Percentiles rank a stretch among this genome's conserved stretches.
Conservation (phyloP, 1,140 invertebrate species). For the Frieseomelitta varia region DNA sequence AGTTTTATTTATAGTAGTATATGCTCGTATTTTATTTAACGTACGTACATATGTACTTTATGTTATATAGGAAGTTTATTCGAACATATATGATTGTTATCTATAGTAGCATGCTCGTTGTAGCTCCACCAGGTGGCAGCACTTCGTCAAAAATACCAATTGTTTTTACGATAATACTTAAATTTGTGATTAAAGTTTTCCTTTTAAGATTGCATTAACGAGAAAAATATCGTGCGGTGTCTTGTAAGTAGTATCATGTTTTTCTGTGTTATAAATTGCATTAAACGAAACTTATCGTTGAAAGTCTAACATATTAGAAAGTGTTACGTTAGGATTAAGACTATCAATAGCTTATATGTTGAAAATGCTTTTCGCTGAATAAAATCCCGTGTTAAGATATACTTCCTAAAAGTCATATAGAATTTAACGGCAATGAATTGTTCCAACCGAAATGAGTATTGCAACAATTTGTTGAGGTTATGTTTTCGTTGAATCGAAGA, state of each 20-base stretch:
- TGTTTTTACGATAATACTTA: neutral
- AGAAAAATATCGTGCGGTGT: neutral
- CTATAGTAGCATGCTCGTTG: neutral
- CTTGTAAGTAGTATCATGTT: neutral
- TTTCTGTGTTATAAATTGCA: neutral
- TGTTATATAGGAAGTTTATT: neutral
- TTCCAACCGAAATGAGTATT: neutral
- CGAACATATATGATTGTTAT: neutral
- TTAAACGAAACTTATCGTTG: neutral
- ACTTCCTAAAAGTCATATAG: too few species aligned
- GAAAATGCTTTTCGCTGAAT: neutral
- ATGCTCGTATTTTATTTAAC: neutral
- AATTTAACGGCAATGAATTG: neutral
- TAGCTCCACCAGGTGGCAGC: slow-evolving; percentile 18
- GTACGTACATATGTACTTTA: too few species aligned
- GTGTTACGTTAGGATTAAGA: neutral
- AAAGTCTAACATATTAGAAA: too few species aligned
- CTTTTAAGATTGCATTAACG: neutral
- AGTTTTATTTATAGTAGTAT: too few species aligned
- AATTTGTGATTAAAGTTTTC: neutral
- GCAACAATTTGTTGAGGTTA: slow-evolving; percentile 34
- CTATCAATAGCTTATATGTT: neutral
- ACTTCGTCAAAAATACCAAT: neutral
- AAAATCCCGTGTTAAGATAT: neutral
- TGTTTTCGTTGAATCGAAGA: neutral